These are phyloP conservation scores for Drosophila seguyi DNA, from an alignment of 1,140 invertebrate species.

Conservation along the genomic window DNA sequence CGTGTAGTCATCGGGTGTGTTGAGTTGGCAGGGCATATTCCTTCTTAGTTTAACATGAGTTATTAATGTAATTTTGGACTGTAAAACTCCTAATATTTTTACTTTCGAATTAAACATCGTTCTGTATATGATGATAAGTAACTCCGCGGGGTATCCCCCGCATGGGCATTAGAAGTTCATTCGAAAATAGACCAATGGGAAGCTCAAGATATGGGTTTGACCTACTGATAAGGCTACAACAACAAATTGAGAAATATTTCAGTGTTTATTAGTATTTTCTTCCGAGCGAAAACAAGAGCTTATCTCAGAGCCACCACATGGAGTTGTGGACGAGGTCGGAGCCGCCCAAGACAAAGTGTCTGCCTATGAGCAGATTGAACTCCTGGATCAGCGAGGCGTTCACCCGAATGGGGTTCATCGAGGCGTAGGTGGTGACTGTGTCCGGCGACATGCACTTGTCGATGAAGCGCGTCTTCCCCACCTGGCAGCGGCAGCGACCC, in stretches of 20 bases:
- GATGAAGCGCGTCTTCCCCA: constrained; percentile 74
- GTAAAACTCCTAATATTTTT: not conserved
- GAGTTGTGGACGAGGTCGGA: constrained; percentile 22
- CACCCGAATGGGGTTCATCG: constrained; percentile 60
- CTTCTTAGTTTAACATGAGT: not conserved
- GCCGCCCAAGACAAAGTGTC: constrained; percentile 61
- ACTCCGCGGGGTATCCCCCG: not conserved
- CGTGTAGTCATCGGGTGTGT: constrained; percentile 18
- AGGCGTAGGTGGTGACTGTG: constrained; percentile 78
- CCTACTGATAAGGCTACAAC: constrained; percentile 21
- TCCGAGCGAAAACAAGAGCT: constrained; percentile 10
- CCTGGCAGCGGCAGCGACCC: constrained; percentile 72
- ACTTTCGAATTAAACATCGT: not conserved
- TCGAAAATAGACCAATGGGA: constrained; percentile 5
- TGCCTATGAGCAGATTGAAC: constrained; percentile 73
- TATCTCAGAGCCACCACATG: constrained; percentile 66
- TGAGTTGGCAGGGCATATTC: not conserved
- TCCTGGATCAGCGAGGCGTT: constrained; percentile 70
- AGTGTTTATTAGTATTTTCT: constrained; percentile 34
- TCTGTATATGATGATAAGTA: not conserved
- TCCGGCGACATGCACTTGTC: constrained; percentile 78
- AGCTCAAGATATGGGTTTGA: constrained; percentile 5
- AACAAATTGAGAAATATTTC: constrained; percentile 24
- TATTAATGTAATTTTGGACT: not conserved
- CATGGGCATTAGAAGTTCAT: not conserved